phyloP scores from a whole-genome alignment of 2,113 vertebrate genomes.

The Nanorana parkeri region DNA sequence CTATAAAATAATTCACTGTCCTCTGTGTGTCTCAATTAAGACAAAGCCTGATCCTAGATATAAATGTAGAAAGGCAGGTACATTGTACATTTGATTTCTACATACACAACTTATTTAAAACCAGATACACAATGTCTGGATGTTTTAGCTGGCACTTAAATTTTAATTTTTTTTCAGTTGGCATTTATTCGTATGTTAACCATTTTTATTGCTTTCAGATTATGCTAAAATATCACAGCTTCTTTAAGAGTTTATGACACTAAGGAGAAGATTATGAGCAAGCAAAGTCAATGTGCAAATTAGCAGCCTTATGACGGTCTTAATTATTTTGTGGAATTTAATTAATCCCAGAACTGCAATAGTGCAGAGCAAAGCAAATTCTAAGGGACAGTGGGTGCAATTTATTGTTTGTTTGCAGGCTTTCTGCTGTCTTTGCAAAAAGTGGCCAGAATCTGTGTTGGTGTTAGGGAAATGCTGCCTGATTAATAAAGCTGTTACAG shows the following conservation, averaged over 20 bases:
- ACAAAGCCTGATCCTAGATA: neutral
- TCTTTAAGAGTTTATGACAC: constrained; percentile 52
- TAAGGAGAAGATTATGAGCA: constrained; percentile 53
- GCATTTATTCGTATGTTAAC: neutral
- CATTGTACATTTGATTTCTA: neutral
- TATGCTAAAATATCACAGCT: constrained; percentile 21
- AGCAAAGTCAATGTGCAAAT: constrained; percentile 55
- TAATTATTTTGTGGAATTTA: constrained; percentile 59
- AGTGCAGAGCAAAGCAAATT: constrained; percentile 56
- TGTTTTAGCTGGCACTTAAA: constrained; percentile 6
- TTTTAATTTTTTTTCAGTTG: constrained; percentile 6
- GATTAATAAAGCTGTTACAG: constrained; percentile 49
- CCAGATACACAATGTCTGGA: neutral
- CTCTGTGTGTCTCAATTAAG: neutral
- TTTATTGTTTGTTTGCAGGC: constrained; percentile 50
- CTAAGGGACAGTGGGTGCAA: constrained; percentile 55
- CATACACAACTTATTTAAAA: constrained; percentile 24
- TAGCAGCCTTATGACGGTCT: constrained; percentile 54
- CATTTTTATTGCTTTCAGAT: constrained; percentile 21
- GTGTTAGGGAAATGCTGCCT: constrained; percentile 17
- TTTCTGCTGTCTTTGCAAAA: constrained; percentile 53
- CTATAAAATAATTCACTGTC: neutral
- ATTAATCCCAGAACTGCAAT: constrained; percentile 55
- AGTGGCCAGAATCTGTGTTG: constrained; percentile 18
- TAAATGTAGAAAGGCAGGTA: neutral